Conservation (phyloP, 2,113 vertebrate species). For the Chionis minor region DNA sequence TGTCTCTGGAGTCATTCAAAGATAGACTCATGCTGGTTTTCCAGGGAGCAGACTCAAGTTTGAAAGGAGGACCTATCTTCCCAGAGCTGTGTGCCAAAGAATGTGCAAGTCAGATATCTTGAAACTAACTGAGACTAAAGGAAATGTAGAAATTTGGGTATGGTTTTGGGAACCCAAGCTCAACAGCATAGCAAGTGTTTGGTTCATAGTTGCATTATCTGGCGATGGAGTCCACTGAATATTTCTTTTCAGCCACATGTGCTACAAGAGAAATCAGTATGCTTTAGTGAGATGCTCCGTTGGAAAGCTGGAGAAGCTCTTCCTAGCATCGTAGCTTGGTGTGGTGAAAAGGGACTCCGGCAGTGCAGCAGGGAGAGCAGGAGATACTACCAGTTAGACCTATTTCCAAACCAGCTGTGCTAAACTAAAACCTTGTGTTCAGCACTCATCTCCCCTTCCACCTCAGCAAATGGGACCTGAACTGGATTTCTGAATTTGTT, state of each 20-base stretch:
- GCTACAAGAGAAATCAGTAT: neutral
- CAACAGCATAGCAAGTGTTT: neutral
- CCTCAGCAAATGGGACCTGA: neutral
- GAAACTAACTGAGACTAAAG: neutral
- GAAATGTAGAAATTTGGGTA: neutral
- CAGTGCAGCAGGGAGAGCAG: neutral
- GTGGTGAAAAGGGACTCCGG: neutral
- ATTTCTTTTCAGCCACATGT: neutral
- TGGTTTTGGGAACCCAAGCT: neutral
- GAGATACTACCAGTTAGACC: neutral
- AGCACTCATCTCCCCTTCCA: neutral
- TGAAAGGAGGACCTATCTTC: neutral
- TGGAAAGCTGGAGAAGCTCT: neutral
- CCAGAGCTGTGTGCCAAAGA: neutral
- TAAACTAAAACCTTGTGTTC: neutral
- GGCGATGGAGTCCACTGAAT: neutral
- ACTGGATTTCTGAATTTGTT: neutral
- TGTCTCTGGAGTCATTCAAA: neutral
- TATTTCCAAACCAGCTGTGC: neutral
- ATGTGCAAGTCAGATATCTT: neutral
- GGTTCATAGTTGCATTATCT: neutral
- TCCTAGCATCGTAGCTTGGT: neutral
- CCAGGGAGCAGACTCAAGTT: rapidly evolving
- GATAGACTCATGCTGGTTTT: neutral
- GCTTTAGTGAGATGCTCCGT: neutral